Evolutionary conservation across 2,113 vertebrate species (phyloP).

Genomic region (Cyrtonyx montezumae): DNA sequence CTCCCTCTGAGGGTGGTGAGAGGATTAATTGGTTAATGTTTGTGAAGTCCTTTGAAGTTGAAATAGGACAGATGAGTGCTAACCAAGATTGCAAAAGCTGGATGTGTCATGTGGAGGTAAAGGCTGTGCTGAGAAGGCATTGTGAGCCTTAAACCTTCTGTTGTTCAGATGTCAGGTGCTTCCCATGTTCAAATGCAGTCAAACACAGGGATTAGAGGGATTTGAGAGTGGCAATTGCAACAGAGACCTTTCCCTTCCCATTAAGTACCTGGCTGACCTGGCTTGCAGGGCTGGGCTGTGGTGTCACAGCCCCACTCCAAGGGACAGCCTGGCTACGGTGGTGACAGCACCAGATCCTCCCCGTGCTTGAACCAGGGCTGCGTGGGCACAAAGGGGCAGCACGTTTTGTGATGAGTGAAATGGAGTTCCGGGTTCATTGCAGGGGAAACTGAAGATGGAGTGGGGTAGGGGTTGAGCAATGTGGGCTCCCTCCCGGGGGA

Average conservation of each 20-base stretch:
- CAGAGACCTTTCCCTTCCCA: not conserved
- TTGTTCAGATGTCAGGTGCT: not conserved
- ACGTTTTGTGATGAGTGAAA: not conserved
- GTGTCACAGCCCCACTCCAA: not conserved
- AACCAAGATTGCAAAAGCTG: constrained; percentile 24
- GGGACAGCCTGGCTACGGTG: not conserved
- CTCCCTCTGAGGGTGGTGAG: not conserved
- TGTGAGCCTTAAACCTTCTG: not conserved
- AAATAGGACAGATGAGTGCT: constrained; percentile 30
- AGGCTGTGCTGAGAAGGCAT: constrained; percentile 3
- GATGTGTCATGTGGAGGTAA: constrained; percentile 39
- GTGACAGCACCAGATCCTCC: not conserved
- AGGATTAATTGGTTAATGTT: constrained; percentile 63
- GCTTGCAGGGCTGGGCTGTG: rapidly evolving
- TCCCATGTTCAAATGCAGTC: not conserved
- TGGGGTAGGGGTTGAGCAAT: not conserved
- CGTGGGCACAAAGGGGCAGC: not conserved
- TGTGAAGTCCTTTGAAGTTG: constrained; percentile 53
- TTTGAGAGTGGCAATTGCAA: not conserved
- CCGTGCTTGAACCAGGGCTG: not conserved
- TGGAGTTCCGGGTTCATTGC: not conserved
- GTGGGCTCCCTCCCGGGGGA: not conserved
- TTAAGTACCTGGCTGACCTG: not conserved
- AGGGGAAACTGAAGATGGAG: not conserved
- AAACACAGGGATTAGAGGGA: not conserved